These are phyloP conservation scores for Corvus moneduloides DNA, from an alignment of 2,113 vertebrate genomes.

Conservation along the genomic window DNA sequence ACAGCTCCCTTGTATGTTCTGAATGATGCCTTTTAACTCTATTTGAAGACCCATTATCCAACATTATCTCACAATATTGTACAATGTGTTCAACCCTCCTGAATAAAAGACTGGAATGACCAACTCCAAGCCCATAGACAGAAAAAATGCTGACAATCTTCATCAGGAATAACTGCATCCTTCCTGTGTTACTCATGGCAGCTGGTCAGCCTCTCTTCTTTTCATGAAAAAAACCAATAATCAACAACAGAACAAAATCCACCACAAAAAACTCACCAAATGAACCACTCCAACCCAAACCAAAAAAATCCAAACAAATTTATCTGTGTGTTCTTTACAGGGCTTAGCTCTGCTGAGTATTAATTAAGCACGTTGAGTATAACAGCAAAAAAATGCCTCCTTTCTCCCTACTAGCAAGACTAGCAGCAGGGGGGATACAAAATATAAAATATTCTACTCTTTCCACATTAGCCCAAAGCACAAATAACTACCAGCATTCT, in stretches of 20 bases:
- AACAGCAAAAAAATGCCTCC: background rate
- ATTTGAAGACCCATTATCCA: background rate
- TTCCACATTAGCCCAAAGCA: conserved; percentile 30
- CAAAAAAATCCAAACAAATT: too few species aligned
- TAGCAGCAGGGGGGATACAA: background rate
- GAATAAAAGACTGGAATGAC: background rate
- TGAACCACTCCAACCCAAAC: rapidly evolving
- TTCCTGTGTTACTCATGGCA: background rate
- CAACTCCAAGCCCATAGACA: background rate
- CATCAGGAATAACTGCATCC: background rate
- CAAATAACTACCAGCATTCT: conserved; percentile 18
- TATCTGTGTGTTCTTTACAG: background rate
- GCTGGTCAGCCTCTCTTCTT: background rate
- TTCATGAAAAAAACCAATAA: background rate
- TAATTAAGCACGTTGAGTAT: background rate
- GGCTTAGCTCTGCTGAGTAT: background rate
- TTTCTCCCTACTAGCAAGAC: conserved; percentile 24
- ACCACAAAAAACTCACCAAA: background rate
- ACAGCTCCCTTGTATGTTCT: background rate
- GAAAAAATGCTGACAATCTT: background rate
- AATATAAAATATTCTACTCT: background rate
- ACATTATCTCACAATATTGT: background rate
- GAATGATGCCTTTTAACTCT: background rate
- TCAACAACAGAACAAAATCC: background rate
- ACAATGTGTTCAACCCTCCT: background rate